Evolutionary conservation across 1,140 invertebrate genomes (phyloP).

Genomic region (Branchinecta lindahli): DNA sequence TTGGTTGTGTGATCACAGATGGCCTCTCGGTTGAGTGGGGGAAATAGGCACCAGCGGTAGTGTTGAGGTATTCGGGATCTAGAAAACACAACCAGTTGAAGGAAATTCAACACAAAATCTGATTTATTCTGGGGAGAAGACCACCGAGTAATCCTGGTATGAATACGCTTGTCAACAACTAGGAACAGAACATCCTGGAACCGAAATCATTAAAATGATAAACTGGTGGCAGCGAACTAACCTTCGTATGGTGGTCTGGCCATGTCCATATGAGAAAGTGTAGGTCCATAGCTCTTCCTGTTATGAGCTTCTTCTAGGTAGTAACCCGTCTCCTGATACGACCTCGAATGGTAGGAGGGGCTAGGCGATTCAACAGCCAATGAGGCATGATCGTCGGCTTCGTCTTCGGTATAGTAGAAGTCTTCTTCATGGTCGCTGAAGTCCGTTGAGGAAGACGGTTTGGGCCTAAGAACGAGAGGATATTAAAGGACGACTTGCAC

Average conservation of each 20-base stretch:
- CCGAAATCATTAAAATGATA: background rate
- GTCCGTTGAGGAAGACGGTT: slow-evolving; percentile 20
- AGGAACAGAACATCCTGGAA: too few relatives aligned
- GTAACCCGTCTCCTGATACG: slow-evolving; percentile 12
- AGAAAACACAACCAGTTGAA: background rate
- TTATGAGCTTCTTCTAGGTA: background rate
- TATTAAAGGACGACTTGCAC: background rate
- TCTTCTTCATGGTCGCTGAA: slow-evolving; percentile 73
- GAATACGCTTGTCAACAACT: too few relatives aligned
- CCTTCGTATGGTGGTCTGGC: slow-evolving; percentile 75
- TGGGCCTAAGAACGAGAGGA: background rate
- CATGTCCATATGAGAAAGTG: slow-evolving; percentile 80
- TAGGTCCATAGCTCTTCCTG: slow-evolving; percentile 43
- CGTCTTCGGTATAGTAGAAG: slow-evolving; percentile 81
- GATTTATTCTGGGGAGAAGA: too few relatives aligned
- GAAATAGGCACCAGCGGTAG: slow-evolving; percentile 20
- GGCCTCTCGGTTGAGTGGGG: background rate
- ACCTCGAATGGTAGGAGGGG: slow-evolving; percentile 17
- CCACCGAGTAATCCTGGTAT: too few relatives aligned
- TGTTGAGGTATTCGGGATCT: slow-evolving; percentile 24
- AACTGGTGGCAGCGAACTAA: slow-evolving; percentile 13
- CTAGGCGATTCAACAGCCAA: slow-evolving; percentile 15
- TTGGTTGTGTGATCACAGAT: background rate
- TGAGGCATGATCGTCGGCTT: slow-evolving; percentile 26
- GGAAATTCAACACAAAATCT: background rate